phyloP scores from a whole-genome alignment of 2,113 vertebrate species.

The Thamnophis sirtalis region DNA sequence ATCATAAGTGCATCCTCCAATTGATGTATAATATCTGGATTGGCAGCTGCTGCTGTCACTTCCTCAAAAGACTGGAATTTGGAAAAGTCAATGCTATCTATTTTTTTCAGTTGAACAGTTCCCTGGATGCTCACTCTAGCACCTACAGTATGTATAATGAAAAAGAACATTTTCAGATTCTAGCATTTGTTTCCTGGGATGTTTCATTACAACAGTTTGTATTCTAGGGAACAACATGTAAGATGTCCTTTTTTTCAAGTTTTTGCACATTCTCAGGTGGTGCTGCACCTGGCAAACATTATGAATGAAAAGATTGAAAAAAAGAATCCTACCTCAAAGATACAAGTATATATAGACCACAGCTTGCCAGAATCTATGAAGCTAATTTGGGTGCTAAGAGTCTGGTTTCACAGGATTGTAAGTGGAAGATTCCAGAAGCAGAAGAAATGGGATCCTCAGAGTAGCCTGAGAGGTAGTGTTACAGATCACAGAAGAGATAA shows the following conservation, averaged over 20 bases:
- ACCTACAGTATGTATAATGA: slow-evolving; percentile 54
- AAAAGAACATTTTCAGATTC: neutral
- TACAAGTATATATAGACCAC: neutral
- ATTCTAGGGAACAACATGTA: neutral
- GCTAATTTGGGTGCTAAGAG: neutral
- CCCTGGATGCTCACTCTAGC: slow-evolving; percentile 69
- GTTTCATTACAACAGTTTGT: neutral
- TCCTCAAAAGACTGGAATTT: slow-evolving; percentile 69
- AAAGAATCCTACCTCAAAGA: neutral
- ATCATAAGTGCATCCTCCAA: slow-evolving; percentile 76
- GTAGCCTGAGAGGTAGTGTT: neutral
- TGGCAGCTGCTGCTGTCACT: slow-evolving; percentile 68
- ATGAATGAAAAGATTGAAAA: neutral
- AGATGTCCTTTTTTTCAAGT: neutral
- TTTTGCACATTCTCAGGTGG: neutral
- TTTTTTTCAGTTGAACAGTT: slow-evolving; percentile 67
- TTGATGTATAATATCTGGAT: slow-evolving; percentile 67
- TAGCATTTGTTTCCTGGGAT: neutral
- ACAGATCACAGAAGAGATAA: neutral
- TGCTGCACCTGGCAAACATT: neutral
- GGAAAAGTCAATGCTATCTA: slow-evolving; percentile 70
- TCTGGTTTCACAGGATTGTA: neutral
- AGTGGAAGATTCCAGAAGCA: neutral
- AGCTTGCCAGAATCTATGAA: neutral
- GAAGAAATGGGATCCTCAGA: neutral